Percentiles rank a stretch among this genome's conserved stretches.
phyloP scores from a whole-genome alignment of 1,140 invertebrate genomes.

The Gonioctena quinquepunctata region DNA sequence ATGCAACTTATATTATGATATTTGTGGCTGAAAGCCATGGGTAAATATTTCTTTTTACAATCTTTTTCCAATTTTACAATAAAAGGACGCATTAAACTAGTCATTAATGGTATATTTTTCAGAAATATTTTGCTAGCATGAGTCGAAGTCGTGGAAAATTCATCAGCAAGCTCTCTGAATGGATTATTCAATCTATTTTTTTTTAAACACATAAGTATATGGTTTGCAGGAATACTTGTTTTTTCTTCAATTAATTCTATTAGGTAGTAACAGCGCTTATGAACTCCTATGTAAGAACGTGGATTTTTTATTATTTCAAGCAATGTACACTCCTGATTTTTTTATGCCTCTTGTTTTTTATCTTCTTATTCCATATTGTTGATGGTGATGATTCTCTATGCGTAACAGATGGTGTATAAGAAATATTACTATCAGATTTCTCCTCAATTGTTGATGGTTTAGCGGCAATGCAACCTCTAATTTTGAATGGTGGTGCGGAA shows the following conservation, averaged over 20 bases:
- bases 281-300: not conserved
- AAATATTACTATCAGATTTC: not conserved
- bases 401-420: not conserved
- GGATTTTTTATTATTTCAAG: not conserved
- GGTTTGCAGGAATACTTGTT: not conserved
- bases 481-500: not conserved
- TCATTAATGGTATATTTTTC: not conserved
- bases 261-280: not conserved
- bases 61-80: not conserved
- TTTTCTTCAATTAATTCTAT: not conserved
- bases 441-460: not conserved
- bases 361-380: not conserved
- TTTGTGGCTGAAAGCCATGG: not conserved
- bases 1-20: conserved; percentile 9
- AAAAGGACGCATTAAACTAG: not conserved
- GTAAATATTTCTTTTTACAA: not conserved
- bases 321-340: not conserved
- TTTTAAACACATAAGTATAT: not conserved
- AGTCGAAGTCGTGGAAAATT: not conserved
- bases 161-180: not conserved
- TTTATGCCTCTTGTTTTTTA: not conserved
- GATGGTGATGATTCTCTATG: not conserved
- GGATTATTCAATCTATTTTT: not conserved
- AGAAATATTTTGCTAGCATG: too few species aligned
- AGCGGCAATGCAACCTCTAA: not conserved